Evolutionary conservation across 2,888 invertebrate genomes (phyloP), one percentile per base, ranked within the genome.

Genomic region (Dolomedes plantarius): DNA sequence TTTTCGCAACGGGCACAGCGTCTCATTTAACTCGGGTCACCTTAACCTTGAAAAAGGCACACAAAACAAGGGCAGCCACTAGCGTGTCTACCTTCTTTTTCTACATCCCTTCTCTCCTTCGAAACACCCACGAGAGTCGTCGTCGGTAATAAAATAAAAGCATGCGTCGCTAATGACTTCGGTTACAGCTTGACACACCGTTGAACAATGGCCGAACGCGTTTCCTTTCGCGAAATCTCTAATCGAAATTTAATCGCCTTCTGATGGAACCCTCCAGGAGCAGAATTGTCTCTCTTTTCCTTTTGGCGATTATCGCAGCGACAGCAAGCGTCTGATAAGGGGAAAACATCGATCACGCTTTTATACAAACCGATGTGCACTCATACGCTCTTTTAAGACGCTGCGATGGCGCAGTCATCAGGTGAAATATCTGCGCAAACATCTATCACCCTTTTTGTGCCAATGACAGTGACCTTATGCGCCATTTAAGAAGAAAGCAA

Each of bases 171-270:
- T 68, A 82, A 82, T 82, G 81, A 56, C 75, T 82, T 82, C 81
- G 71, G 81, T 82, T 82, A 82, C 81, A 82, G 75, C 64, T 82
- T 82, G 80, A 69, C 75, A 82, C 81, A 75, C 81, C 41, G 81
- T 32, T 82, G 81, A 82, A 82, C 81, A 82, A 82, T 75, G 62
- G 69, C 64, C 41, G 64, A 64, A 64, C 29, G 28, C 16, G 29
- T 64, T 64, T 9, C 56, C 56, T 64, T 64, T 29, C 7, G 13
- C 56, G 23, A 56, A 56, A 27, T 19, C 9, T 9, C 27, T 64
- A n/a, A 64, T 64, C 28, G 64, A 64, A 29, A 64, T 64, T 64
- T 64, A 64, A 64, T 64, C 29, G 28, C 11, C 46, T 46, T 46
- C 46, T 46, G 46, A 46, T 46, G 46, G 46, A 2, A 46, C 11